These are phyloP conservation scores for Apocheima hispidaria DNA, from an alignment of 2,888 invertebrate genomes.

Conservation along the genomic window DNA sequence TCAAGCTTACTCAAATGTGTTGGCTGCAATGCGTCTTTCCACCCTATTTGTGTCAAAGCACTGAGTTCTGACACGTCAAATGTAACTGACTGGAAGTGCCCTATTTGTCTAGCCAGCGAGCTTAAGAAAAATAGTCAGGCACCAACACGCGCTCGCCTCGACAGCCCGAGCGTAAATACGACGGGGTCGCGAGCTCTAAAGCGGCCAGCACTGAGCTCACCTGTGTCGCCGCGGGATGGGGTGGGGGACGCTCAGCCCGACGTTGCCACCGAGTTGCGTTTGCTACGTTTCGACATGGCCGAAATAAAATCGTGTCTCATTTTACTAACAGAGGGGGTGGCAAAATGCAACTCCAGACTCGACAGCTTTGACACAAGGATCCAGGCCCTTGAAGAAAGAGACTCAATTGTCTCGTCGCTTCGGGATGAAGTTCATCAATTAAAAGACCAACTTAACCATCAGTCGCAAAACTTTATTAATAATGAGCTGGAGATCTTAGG, in stretches of 20 bases:
- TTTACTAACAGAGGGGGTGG: not conserved
- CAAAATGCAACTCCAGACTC: not conserved
- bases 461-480: not conserved
- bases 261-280: slow-evolving; percentile 1
- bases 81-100: not conserved
- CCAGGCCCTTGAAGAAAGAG: not conserved
- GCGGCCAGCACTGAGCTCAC: slow-evolving; percentile 2
- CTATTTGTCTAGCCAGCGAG: not conserved
- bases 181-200: not conserved
- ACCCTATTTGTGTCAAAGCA: not conserved
- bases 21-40: not conserved
- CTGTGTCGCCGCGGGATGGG: not conserved
- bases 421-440: not conserved
- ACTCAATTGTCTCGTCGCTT: not conserved
- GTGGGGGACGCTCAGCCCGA: not conserved
- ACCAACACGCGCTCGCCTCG: not conserved
- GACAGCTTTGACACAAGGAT: slow-evolving; percentile 2
- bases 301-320: not conserved
- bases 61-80: not conserved
- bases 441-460: slow-evolving; percentile 3
- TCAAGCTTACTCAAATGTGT: not conserved
- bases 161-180: not conserved
- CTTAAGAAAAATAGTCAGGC: not conserved
- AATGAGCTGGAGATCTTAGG: slow-evolving; percentile 12
- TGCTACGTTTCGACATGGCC: not conserved